Conservation (phyloP, 92 coral and sea anemone species). For the Siderastrea radians region DNA sequence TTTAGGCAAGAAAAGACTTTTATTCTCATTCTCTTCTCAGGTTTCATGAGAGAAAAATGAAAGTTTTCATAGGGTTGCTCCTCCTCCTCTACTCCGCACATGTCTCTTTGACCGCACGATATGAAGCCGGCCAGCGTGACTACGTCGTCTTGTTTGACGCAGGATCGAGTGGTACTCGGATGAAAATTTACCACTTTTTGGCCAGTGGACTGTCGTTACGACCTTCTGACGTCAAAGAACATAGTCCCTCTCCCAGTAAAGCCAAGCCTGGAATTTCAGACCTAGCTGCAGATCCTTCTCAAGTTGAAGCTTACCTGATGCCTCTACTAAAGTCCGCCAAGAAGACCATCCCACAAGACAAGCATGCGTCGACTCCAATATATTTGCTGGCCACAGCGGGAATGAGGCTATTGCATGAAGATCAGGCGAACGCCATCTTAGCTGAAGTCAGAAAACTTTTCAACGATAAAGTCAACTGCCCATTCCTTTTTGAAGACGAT, state of each 20-base stretch:
- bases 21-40: too few species aligned
- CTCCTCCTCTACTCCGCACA: too few species aligned
- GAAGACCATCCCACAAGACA: too few species aligned
- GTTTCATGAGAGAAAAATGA: too few species aligned
- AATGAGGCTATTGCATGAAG: slow-evolving; percentile 47
- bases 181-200: not conserved
- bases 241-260: too few species aligned
- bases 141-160: not conserved
- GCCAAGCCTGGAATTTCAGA: too few species aligned
- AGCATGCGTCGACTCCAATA: slow-evolving; percentile 5
- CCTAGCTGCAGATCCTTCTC: not conserved
- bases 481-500: slow-evolving; percentile 35
- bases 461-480: slow-evolving; percentile 12
- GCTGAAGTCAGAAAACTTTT: slow-evolving; percentile 19
- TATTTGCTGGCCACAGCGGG: slow-evolving; percentile 63
- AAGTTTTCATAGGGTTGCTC: too few species aligned
- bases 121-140: too few species aligned
- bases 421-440: slow-evolving; percentile 32
- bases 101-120: too few species aligned
- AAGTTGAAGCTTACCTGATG: slow-evolving; percentile 18
- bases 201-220: not conserved
- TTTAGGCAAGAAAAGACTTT: too few species aligned
- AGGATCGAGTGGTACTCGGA: not conserved
- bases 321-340: slow-evolving; percentile 39
- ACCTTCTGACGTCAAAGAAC: slow-evolving; percentile 28